These are phyloP conservation scores for Tubulanus polymorphus DNA, from an alignment of 2,888 invertebrate genomes.

Conservation along the genomic window DNA sequence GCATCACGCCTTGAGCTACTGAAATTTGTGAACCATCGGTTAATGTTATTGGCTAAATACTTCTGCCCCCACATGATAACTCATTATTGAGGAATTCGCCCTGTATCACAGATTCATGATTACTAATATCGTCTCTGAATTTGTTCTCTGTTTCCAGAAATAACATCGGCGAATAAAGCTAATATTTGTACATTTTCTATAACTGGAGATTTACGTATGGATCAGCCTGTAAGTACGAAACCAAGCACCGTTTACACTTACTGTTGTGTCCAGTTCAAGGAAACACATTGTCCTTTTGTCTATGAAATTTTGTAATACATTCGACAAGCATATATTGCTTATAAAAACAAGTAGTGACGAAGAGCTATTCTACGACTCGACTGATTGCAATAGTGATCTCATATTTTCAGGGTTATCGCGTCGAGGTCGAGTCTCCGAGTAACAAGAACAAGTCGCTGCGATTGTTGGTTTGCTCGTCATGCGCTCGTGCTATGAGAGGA, in stretches of 20 bases:
- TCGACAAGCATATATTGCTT: no score
- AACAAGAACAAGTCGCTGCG: conserved; percentile 5
- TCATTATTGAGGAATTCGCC: not conserved
- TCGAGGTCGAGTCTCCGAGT: conserved; percentile 31
- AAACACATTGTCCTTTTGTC: not conserved
- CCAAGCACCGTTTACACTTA: not conserved
- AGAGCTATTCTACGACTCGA: no score
- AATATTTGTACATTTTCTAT: conserved; percentile 51
- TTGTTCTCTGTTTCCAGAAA: conserved; percentile 37
- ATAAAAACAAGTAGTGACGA: no score
- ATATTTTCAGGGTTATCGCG: conserved; percentile 33
- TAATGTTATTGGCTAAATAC: not conserved
- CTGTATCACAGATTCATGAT: no score
- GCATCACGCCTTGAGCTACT: no score
- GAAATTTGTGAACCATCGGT: no score
- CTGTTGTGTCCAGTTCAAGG: not conserved
- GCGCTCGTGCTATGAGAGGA: conserved; percentile 50
- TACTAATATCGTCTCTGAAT: no score
- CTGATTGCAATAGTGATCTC: no score
- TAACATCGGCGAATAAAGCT: conserved; percentile 50
- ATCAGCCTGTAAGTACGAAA: conserved; percentile 45
- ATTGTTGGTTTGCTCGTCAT: conserved; percentile 45
- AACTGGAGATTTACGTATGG: conserved; percentile 38
- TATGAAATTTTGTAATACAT: no score
- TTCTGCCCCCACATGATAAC: not conserved